Conservation (phyloP, 2,113 vertebrate genomes). For the Apus apus region DNA sequence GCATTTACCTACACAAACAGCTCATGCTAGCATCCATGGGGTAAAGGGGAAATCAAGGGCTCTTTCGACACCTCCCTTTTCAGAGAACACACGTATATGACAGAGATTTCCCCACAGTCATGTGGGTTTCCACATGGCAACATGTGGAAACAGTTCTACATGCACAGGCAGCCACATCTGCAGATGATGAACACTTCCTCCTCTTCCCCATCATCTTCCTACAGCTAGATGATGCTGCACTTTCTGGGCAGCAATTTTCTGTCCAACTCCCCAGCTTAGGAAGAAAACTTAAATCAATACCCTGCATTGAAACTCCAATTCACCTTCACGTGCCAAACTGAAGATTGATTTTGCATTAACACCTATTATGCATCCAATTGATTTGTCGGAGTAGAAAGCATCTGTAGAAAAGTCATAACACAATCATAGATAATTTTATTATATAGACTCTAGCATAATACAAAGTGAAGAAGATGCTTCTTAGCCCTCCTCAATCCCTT, state of each 20-base stretch:
- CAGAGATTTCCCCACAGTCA: neutral
- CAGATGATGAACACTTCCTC: neutral
- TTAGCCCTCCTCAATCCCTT: neutral
- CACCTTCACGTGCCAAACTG: neutral
- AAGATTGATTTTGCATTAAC: neutral
- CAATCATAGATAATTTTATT: neutral
- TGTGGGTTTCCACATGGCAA: neutral
- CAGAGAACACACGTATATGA: neutral
- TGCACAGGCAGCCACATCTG: accelerated
- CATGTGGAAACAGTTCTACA: neutral
- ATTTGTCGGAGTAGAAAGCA: neutral
- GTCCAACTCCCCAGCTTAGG: neutral
- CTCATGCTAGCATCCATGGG: accelerated
- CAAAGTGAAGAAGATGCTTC: neutral
- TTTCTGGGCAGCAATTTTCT: neutral
- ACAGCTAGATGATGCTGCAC: neutral
- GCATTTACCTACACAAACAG: neutral
- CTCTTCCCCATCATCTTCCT: neutral
- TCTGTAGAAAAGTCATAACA: neutral
- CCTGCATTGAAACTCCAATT: neutral
- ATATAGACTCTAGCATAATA: neutral
- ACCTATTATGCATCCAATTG: neutral
- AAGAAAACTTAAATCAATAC: neutral
- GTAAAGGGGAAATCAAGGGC: neutral
- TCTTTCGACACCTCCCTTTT: neutral